phyloP scores from a whole-genome alignment of 1,140 invertebrate genomes.

The Neodiprion fabricii region DNA sequence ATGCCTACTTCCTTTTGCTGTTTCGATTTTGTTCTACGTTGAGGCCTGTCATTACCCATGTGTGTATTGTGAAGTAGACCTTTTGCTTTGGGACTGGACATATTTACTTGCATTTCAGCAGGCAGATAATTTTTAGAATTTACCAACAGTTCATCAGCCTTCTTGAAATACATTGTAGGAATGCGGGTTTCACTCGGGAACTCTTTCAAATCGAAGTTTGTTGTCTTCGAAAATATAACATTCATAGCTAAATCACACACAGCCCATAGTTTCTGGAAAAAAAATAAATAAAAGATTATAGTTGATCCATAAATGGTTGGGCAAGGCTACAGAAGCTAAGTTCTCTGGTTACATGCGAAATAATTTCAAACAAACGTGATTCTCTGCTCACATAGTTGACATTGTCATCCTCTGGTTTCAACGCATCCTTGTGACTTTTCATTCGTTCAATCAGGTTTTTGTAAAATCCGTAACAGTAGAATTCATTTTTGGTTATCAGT shows the following conservation, averaged over 20 bases:
- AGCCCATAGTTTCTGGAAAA: conserved; percentile 90
- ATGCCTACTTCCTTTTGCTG: conserved; percentile 64
- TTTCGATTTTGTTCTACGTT: conserved; percentile 58
- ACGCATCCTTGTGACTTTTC: conserved; percentile 90
- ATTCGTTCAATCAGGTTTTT: conserved; percentile 91
- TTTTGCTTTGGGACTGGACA: conserved; percentile 62
- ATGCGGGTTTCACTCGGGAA: conserved; percentile 84
- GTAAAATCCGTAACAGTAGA: conserved; percentile 95
- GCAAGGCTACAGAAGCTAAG: no score
- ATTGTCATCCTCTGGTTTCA: conserved; percentile 80
- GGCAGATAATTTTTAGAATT: conserved; percentile 77
- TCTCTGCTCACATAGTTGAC: conserved; percentile 76
- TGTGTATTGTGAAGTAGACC: conserved; percentile 55
- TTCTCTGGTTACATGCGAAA: no score
- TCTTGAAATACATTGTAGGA: conserved; percentile 85
- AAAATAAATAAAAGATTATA: conserved; percentile 27
- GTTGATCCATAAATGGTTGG: background rate
- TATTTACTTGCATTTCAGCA: conserved; percentile 68
- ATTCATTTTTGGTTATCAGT: conserved; percentile 90
- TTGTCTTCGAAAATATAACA: conserved; percentile 85
- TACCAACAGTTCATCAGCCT: conserved; percentile 72
- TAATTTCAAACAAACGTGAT: background rate
- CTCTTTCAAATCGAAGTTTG: conserved; percentile 88
- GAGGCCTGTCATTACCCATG: conserved; percentile 50
- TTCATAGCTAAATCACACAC: conserved; percentile 94